These are phyloP conservation scores for Muntiacus muntjak DNA, from an alignment of 2,113 vertebrate species.

Conservation along the genomic window DNA sequence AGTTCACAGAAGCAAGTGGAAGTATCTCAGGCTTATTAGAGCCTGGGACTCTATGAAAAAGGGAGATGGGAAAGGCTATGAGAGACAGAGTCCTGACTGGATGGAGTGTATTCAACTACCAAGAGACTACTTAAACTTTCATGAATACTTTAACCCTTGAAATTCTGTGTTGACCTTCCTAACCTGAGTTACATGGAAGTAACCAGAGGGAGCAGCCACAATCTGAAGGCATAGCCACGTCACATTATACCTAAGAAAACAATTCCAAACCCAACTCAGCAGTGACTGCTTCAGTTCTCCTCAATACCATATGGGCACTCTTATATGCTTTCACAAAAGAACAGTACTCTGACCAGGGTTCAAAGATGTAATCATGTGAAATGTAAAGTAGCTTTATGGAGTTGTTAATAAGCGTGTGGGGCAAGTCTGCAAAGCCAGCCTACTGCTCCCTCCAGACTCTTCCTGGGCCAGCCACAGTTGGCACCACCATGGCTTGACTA, in stretches of 20 bases:
- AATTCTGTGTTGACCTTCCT: not conserved
- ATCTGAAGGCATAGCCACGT: not conserved
- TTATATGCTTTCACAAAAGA: too few species aligned
- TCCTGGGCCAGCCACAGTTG: not conserved
- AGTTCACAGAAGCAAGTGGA: not conserved
- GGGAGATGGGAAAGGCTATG: fast-evolving
- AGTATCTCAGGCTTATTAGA: not conserved
- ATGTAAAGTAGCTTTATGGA: fast-evolving
- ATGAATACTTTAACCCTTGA: not conserved
- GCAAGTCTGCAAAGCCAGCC: not conserved
- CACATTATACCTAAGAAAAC: not conserved
- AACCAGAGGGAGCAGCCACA: not conserved
- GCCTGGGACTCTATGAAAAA: fast-evolving
- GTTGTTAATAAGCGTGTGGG: not conserved
- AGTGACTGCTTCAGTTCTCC: not conserved
- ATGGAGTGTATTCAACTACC: too few species aligned
- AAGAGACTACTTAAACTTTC: not conserved
- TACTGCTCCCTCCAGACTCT: not conserved
- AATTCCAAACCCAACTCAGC: not conserved
- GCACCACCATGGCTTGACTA: not conserved
- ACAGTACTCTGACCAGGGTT: not conserved
- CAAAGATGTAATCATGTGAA: too few species aligned
- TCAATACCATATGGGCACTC: not conserved
- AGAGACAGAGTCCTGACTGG: not conserved
- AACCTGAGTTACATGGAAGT: not conserved